phyloP scores from a whole-genome alignment of 2,797 vertebrate species.

The Leontocebus nigricollis region DNA sequence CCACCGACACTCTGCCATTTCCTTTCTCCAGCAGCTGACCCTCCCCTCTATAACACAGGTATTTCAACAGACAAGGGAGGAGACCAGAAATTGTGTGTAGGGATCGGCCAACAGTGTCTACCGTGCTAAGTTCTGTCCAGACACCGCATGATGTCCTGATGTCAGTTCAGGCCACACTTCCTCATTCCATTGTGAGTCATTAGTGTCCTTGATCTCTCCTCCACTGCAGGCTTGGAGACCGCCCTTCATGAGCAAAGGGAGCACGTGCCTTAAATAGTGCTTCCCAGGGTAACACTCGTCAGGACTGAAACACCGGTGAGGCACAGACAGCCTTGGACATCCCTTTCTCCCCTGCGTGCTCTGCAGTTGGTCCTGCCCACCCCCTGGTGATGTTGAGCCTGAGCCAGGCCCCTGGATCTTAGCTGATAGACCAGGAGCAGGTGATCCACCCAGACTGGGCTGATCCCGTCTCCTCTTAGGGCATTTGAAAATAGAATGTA shows the following conservation, averaged over 20 bases:
- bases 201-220: background rate
- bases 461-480: background rate
- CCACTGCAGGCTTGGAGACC: accelerated
- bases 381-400: background rate
- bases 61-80: background rate
- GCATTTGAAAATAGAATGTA: background rate
- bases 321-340: background rate
- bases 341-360: accelerated
- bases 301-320: background rate
- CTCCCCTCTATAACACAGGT: background rate
- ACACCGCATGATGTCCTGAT: background rate
- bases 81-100: background rate
- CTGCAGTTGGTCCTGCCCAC: background rate
- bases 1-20: background rate
- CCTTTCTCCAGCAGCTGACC: too few species aligned
- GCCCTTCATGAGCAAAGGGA: accelerated
- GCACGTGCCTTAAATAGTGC: background rate
- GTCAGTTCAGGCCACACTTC: background rate
- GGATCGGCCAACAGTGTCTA: accelerated
- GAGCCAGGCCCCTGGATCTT: accelerated
- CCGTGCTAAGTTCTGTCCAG: background rate
- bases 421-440: background rate
- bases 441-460: background rate
- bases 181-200: background rate
- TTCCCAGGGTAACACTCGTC: background rate